These are phyloP conservation scores for Lates calcarifer DNA, from an alignment of 2,113 vertebrate species.

Conservation along the genomic window DNA sequence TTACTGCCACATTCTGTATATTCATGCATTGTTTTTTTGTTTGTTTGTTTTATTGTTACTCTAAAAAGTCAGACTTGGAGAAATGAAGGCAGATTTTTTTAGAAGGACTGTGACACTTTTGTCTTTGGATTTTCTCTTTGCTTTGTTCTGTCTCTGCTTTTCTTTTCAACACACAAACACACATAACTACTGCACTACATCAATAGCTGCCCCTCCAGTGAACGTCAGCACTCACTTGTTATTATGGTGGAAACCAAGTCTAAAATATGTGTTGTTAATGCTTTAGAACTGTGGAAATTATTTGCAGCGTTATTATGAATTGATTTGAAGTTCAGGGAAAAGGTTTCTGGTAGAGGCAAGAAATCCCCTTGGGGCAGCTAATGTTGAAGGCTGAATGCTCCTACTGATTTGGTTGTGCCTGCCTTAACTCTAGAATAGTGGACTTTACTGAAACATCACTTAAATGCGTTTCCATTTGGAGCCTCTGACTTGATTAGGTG, in stretches of 20 bases:
- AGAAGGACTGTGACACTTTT: constrained; percentile 19
- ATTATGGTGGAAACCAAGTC: background rate
- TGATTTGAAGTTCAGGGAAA: constrained; percentile 7
- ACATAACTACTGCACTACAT: constrained; percentile 5
- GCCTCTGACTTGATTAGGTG: background rate
- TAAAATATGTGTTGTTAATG: constrained; percentile 4
- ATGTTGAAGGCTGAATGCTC: constrained; percentile 6
- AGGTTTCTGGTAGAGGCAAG: background rate
- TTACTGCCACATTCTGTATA: constrained; percentile 7
- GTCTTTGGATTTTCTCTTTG: constrained; percentile 5
- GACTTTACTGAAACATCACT: background rate
- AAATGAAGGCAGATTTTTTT: constrained; percentile 7
- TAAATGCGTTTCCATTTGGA: constrained; percentile 8
- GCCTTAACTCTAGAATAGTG: background rate
- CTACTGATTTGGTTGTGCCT: background rate
- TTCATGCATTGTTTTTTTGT: constrained; percentile 3
- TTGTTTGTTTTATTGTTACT: background rate
- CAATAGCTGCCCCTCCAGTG: background rate
- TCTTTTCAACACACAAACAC: constrained; percentile 21
- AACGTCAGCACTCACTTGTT: background rate
- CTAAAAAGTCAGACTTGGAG: constrained; percentile 9
- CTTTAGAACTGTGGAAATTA: background rate
- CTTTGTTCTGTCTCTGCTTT: constrained; percentile 34
- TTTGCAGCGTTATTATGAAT: constrained; percentile 4
- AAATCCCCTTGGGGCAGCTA: background rate